Percentiles rank a stretch among this genome's conserved stretches.
Evolutionary conservation across 2,797 vertebrate species (phyloP).

Genomic region (Trachops cirrhosus): DNA sequence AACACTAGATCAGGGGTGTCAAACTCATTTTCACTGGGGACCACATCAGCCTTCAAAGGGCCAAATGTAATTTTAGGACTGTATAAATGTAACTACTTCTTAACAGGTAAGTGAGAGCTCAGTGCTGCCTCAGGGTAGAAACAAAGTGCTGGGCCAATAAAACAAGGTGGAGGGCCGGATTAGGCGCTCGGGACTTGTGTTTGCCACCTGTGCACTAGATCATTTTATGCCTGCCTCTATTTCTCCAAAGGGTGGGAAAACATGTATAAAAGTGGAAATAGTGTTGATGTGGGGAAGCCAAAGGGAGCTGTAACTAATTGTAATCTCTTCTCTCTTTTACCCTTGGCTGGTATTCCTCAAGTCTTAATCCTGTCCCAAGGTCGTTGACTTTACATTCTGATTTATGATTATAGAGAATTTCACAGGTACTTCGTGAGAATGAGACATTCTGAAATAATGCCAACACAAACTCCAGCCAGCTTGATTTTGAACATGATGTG

Average conservation of each 20-base stretch:
- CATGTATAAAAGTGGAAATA: not conserved
- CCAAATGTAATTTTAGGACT: too few relatives aligned
- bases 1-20: not conserved
- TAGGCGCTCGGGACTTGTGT: too few relatives aligned
- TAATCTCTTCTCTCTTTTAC: not conserved
- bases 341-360: not conserved
- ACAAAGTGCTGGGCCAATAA: too few relatives aligned
- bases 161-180: too few relatives aligned
- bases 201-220: not conserved
- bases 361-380: not conserved
- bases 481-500: constrained; percentile 2
- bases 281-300: not conserved
- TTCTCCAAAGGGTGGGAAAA: not conserved
- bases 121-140: too few relatives aligned
- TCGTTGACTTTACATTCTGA: not conserved
- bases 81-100: too few relatives aligned
- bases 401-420: not conserved
- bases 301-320: not conserved
- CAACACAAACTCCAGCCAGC: not conserved
- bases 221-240: not conserved
- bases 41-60: too few relatives aligned
- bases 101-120: too few relatives aligned
- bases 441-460: not conserved
- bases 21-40: too few relatives aligned
- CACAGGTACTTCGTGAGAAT: not conserved